Evolutionary conservation across 2,113 vertebrate species (phyloP), one percentile per base, ranked within the genome.

Genomic region (Sylvietta virens): DNA sequence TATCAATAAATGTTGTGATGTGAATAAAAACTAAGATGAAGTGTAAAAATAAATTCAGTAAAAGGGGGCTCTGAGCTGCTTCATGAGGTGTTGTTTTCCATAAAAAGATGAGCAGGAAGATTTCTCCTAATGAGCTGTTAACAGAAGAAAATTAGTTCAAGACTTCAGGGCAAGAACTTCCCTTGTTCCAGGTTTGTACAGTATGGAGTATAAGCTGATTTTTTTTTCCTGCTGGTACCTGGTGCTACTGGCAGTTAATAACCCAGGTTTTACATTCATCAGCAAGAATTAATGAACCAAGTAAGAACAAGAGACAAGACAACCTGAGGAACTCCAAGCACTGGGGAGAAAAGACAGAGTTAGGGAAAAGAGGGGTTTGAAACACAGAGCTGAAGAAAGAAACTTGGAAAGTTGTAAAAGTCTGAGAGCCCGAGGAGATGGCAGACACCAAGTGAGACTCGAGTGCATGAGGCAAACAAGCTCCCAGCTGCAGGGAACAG

Each of bases 161-260:
- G 84, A 94, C 94, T 95, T 81, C 66, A 87, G 87, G 89, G 84
- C 71, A 95, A 86, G 87, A 89, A 94, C 60, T 94, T 79, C 86
- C 62, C 44, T 56, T 53, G 44, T 37, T 89, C 84, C 31, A 6
- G 13, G 33, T 72, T 45, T 72, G 65, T 44, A 31, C 47, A 85
- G 40, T 2, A 28, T n/a, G 2, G 2, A 69, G 53, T 37, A 76
- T 2, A 61, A 61, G 44, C 35, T 70, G 61, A 2, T 31, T 48
- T 44, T 35, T 18, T 19, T 42, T 64, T 45, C 83, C 83, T 76
- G 78, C 65, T 64, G 54, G 71, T 81, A 91, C 61, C 73, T 76
- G 86, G 89, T 7, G 14, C 65, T 78, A 7, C n/a, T 69, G 82
- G 31, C 87, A 93, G 70, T 44, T 86, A 77, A 74, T 79, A 89